phyloP scores from a whole-genome alignment of 2,888 invertebrate genomes.

The Sarcophaga variegata region DNA sequence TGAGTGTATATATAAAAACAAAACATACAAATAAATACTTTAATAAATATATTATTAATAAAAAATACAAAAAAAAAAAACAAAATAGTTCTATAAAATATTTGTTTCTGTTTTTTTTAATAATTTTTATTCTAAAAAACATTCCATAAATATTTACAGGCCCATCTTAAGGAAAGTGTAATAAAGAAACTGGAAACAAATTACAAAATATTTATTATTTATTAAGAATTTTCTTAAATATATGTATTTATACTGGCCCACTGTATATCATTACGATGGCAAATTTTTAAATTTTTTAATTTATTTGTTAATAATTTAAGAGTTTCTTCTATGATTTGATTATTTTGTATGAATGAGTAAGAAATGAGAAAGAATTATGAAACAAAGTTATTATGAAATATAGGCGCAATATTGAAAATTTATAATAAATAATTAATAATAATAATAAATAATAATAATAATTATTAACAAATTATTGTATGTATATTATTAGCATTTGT shows the following conservation, averaged over 20 bases:
- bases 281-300: too few species aligned
- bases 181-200: neutral
- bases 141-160: neutral
- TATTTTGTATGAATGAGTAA: neutral
- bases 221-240: too few species aligned
- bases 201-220: too few species aligned
- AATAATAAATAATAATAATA: neutral
- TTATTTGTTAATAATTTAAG: neutral
- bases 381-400: slow-evolving; percentile 26
- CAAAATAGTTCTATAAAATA: neutral
- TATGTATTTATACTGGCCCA: too few species aligned
- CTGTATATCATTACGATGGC: too few species aligned
- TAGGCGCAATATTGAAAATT: slow-evolving; percentile 72
- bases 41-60: neutral
- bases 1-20: too few species aligned
- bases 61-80: slow-evolving; percentile 36
- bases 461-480: slow-evolving; percentile 54
- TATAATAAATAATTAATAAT: slow-evolving; percentile 25
- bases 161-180: neutral
- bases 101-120: neutral
- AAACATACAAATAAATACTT: neutral
- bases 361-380: neutral
- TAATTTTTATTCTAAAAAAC: too few species aligned
- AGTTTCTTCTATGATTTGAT: too few species aligned
- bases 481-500: slow-evolving; percentile 63